Evolutionary conservation across 2,113 vertebrate species (phyloP), one percentile per base, ranked within the genome.

Genomic region (Reinhardtius hippoglossoides): DNA sequence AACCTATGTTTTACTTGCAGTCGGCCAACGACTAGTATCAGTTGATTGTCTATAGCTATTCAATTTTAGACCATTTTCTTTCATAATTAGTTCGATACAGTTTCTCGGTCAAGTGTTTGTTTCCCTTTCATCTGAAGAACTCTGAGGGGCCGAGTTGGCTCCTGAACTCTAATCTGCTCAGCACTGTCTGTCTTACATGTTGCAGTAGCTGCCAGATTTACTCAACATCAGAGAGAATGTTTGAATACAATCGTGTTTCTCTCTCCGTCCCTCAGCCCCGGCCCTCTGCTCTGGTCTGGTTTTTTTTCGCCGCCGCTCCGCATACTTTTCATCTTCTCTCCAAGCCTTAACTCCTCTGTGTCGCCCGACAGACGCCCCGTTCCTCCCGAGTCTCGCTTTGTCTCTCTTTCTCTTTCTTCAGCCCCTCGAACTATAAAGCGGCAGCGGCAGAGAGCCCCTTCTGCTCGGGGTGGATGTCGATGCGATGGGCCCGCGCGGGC

Each of bases 171-270:
- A 71, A 75, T 84, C 63, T 78, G 71, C 59, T 57, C n/a, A 4
- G 40, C 18, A 58, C 57, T 64, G 20, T 69, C 72, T 67, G 21
- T 69, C 72, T 67, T 64, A 76, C 61, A 81, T 83, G 74, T 85
- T 55, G 40, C 75, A 78, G 61, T 64, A 86, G 59, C 74, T 84
- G 70, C 78, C 69, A 57, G 78, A 76, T 85, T 78, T 81, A 64
- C 77, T 81, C 71, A 24, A 68, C 74, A 59, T 70, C 68, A 76
- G 58, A 73, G 72, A 74, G 64, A 76, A 86, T 80, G 64, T 79
- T 80, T 76, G 71, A 81, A 65, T 74, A 71, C 67, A 61, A 40
- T 79, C 58, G 57, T 66, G 42, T 71, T 65, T 74, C 67, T 54
- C 67, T 54, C 55, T 40, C 14, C 14, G 24, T 57, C 59, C 24